Percentiles rank a stretch among this genome's conserved stretches.
Conservation (phyloP, 2,797 vertebrate genomes). For the Euthynnus affinis region DNA sequence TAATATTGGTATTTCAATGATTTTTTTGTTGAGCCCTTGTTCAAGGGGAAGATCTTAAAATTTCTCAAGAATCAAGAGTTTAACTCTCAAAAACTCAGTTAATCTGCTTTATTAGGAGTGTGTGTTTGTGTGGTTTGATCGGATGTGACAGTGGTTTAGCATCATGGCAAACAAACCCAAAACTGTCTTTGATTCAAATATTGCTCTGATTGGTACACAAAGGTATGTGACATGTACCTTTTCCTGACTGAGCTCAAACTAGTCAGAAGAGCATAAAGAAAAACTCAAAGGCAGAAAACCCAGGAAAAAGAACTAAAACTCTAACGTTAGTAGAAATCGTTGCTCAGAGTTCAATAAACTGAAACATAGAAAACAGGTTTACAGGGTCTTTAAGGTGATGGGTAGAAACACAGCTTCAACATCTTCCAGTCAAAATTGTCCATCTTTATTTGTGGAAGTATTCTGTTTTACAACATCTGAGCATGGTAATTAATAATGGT, state of each 20-base stretch:
- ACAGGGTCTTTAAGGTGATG: not conserved
- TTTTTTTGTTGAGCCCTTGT: not conserved
- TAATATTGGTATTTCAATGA: no score
- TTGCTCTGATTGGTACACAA: no score
- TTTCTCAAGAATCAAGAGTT: not conserved
- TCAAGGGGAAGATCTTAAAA: not conserved
- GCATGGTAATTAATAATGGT: conserved; percentile 9
- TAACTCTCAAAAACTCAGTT: not conserved
- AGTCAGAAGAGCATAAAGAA: no score
- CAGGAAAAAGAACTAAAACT: no score
- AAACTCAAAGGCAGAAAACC: not conserved
- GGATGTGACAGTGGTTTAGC: not conserved
- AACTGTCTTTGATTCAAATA: conserved; percentile 9
- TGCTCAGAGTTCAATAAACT: no score
- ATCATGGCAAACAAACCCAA: not conserved
- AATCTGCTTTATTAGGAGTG: not conserved
- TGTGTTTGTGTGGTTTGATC: conserved; percentile 1
- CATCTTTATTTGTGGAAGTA: conserved; percentile 10
- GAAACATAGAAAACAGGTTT: no score
- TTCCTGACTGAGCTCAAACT: not conserved
- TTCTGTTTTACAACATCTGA: not conserved
- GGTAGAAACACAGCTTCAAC: not conserved
- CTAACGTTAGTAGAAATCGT: no score
- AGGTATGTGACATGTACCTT: no score
- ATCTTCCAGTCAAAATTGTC: no score